phyloP scores from a whole-genome alignment of 2,888 invertebrate species.

The Germaria angustata region DNA sequence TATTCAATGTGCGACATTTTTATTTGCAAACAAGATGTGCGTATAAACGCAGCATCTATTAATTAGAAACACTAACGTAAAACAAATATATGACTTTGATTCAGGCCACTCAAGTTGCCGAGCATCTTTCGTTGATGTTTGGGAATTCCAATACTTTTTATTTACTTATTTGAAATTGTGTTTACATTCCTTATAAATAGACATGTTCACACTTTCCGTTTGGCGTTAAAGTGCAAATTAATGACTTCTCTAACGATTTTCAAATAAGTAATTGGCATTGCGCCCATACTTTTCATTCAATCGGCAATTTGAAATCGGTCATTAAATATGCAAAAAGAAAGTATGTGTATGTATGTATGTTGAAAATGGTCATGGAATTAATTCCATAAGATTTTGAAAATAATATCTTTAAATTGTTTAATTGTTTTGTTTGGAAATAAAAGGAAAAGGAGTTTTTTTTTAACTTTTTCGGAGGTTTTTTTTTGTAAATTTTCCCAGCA shows the following conservation, averaged over 20 bases:
- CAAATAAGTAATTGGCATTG: conserved; percentile 11
- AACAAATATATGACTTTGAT: background rate
- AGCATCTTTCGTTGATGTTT: background rate
- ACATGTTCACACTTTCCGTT: conserved; percentile 50
- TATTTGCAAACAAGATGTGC: no score
- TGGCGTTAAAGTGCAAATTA: conserved; percentile 47
- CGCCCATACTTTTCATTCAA: conserved; percentile 8
- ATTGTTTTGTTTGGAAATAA: no score
- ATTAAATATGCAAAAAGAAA: conserved; percentile 21
- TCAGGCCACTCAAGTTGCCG: background rate
- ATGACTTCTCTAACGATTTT: conserved; percentile 5
- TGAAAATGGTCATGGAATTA: background rate
- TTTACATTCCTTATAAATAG: background rate
- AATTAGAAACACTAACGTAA: background rate
- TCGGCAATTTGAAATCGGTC: conserved; percentile 32
- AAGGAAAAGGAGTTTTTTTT: no score
- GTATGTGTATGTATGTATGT: background rate
- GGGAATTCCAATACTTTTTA: background rate
- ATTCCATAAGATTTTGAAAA: background rate
- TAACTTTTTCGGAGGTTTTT: no score
- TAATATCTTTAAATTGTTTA: background rate
- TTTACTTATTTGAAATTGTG: background rate
- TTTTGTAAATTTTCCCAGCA: no score
- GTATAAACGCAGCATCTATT: no score
- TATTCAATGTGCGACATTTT: no score